A percentile compares a stretch with the other conserved stretches of the same genome.
Conservation (phyloP, 2,888 invertebrate species). For the Patella pellucida region DNA sequence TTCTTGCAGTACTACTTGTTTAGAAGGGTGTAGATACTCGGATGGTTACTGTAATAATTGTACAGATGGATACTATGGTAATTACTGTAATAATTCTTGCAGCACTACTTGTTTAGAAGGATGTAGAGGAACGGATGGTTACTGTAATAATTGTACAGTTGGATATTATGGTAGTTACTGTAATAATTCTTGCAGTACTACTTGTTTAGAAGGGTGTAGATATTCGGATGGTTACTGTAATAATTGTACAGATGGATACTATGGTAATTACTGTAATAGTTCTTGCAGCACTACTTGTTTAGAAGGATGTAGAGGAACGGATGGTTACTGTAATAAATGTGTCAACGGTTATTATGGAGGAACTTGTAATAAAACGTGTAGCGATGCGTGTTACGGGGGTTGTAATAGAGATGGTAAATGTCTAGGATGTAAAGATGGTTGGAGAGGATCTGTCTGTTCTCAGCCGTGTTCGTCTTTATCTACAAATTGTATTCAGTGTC, state of each 20-base stretch:
- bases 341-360: background rate
- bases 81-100: no score
- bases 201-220: conserved; percentile 31
- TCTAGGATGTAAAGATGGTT: background rate
- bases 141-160: conserved; percentile 30
- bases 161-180: conserved; percentile 29
- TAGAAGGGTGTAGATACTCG: no score
- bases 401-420: background rate
- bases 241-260: no score
- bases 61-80: no score
- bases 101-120: background rate
- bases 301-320: background rate
- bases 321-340: conserved; percentile 30
- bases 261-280: no score
- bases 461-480: no score
- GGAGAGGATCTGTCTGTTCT: background rate
- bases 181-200: conserved; percentile 20
- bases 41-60: conserved; percentile 30
- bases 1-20: no score
- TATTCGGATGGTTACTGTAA: background rate
- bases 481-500: background rate
- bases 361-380: background rate
- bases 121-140: background rate
- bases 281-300: no score
- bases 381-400: background rate